These are phyloP conservation scores for Eupristina koningsbergeri DNA, from an alignment of 1,140 invertebrate genomes.

Conservation along the genomic window DNA sequence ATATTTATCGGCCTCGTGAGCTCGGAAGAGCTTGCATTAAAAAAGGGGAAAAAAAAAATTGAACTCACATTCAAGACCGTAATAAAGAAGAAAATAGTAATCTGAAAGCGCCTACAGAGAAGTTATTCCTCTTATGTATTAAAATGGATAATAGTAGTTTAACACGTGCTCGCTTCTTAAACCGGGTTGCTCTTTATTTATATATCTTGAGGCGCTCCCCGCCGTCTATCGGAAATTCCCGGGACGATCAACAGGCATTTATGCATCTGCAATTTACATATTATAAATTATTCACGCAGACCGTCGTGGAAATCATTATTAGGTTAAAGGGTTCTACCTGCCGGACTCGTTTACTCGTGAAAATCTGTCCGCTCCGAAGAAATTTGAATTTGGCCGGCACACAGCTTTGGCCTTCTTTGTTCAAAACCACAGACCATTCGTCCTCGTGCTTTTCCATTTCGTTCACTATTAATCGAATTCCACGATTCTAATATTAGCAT, in stretches of 20 bases:
- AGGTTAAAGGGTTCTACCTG: neutral
- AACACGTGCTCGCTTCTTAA: conserved; percentile 1
- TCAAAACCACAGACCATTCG: neutral
- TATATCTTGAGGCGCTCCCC: neutral
- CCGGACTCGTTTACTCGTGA: neutral
- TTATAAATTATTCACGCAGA: conserved; percentile 37
- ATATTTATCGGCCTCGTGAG: neutral
- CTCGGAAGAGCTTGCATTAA: neutral
- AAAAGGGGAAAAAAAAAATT: too few relatives aligned
- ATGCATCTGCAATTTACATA: conserved; percentile 33
- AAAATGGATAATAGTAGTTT: neutral
- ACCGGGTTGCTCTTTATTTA: conserved; percentile 16
- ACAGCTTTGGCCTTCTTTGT: neutral
- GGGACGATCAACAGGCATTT: conserved; percentile 31
- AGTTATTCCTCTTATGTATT: conserved; percentile 2
- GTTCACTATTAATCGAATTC: conserved; percentile 9
- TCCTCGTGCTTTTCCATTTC: neutral
- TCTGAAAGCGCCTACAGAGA: neutral
- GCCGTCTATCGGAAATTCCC: conserved; percentile 4
- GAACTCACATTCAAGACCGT: neutral
- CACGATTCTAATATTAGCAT: neutral
- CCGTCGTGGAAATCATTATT: conserved; percentile 17
- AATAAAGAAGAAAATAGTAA: neutral
- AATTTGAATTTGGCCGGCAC: conserved; percentile 10
- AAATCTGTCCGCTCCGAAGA: conserved; percentile 30